These are phyloP conservation scores for Selene dorsalis DNA, from an alignment of 2,797 vertebrate genomes.

Conservation along the genomic window DNA sequence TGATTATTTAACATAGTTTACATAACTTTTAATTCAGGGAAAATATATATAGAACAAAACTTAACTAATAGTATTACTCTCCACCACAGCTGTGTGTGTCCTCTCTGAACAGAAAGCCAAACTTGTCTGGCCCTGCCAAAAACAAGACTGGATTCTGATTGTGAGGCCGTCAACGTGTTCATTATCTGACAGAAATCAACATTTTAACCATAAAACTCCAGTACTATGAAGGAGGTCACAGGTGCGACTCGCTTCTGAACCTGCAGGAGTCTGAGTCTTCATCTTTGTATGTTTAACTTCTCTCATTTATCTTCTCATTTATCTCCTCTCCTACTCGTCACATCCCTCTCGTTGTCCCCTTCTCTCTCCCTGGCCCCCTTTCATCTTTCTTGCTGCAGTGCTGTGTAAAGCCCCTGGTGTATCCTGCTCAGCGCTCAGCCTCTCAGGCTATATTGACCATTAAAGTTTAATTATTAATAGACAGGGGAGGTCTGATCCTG, in stretches of 20 bases:
- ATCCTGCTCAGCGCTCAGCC: slow-evolving; percentile 34
- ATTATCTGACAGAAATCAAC: neutral
- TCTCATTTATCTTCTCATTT: neutral
- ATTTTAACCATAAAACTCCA: neutral
- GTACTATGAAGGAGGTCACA: neutral
- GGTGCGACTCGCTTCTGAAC: neutral
- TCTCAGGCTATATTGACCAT: slow-evolving; percentile 55
- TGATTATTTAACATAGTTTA: too few relatives aligned
- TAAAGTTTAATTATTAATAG: slow-evolving; percentile 77
- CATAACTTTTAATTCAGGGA: too few relatives aligned
- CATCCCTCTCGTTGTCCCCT: neutral
- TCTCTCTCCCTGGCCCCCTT: neutral
- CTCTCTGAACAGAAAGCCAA: too few relatives aligned
- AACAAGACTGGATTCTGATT: neutral
- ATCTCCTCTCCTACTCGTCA: neutral
- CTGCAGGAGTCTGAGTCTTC: neutral
- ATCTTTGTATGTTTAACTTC: neutral
- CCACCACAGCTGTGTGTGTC: too few relatives aligned
- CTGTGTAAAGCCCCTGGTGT: slow-evolving; percentile 33
- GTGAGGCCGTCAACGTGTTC: neutral
- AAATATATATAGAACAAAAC: too few relatives aligned
- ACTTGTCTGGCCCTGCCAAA: neutral
- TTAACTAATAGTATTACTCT: too few relatives aligned
- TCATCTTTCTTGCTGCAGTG: slow-evolving; percentile 11
- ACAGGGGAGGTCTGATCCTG: slow-evolving; percentile 53